Conservation (phyloP, 37 sponge, comb jelly and placozoan genomes). For the Aplysina aerophoba region DNA sequence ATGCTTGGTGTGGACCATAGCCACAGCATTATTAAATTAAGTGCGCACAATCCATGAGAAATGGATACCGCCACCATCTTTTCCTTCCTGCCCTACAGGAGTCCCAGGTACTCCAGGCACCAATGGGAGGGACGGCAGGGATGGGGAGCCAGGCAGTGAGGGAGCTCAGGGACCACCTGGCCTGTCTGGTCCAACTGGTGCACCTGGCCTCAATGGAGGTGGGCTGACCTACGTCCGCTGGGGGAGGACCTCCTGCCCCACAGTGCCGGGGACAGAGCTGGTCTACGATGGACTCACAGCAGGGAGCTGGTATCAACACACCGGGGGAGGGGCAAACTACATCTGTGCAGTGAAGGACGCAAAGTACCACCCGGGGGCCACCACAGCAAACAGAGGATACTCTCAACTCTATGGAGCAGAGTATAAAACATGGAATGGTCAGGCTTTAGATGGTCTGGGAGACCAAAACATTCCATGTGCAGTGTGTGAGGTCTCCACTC, state of each 20-base stretch:
- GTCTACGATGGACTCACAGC: constrained; percentile 37
- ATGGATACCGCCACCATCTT: too few relatives aligned
- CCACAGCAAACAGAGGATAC: constrained; percentile 12
- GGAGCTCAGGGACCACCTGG: constrained; percentile 27
- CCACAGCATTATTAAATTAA: too few relatives aligned
- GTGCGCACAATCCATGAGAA: too few relatives aligned
- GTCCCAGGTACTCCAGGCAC: constrained; percentile 26
- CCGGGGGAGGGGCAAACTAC: constrained; percentile 49
- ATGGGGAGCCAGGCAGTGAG: constrained; percentile 27
- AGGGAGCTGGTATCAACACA: constrained; percentile 5
- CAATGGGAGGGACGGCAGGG: constrained; percentile 39
- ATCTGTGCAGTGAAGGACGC: constrained; percentile 42
- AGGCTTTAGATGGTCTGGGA: neutral
- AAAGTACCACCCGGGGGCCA: constrained; percentile 1
- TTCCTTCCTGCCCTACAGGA: neutral
- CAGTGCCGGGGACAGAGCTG: constrained; percentile 1
- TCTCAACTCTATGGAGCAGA: constrained; percentile 45
- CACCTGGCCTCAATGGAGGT: constrained; percentile 17
- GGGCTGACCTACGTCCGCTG: constrained; percentile 29
- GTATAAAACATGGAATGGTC: constrained; percentile 27
- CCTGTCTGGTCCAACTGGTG: constrained; percentile 30
- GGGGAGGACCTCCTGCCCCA: constrained; percentile 27
- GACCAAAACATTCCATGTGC: constrained; percentile 60
- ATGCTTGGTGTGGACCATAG: too few relatives aligned
- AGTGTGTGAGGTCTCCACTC: constrained; percentile 44